Evolutionary conservation across 2,113 vertebrate genomes (phyloP).

Genomic region (Hipposideros armiger): DNA sequence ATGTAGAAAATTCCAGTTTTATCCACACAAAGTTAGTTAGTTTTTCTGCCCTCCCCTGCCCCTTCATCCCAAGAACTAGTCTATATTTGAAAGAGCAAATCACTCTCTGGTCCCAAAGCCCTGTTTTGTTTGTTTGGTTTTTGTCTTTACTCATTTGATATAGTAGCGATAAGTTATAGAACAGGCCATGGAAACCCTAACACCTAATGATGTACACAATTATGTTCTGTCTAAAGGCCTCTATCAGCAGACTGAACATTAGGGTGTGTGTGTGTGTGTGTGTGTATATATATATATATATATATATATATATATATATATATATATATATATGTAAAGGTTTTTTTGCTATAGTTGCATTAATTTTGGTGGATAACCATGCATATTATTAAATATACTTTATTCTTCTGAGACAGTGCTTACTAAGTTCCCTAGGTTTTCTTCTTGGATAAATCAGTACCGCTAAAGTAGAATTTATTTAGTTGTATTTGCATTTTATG

Average conservation of each 20-base stretch:
- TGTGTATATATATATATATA: too few relatives aligned
- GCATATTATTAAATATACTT: not conserved
- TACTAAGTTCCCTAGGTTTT: not conserved
- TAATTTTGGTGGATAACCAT: not conserved
- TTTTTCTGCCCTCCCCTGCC: not conserved
- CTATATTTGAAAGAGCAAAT: not conserved
- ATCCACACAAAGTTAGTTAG: not conserved
- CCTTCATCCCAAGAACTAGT: not conserved
- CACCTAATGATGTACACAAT: not conserved
- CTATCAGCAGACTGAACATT: accelerated
- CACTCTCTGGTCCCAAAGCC: not conserved
- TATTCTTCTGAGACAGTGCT: not conserved
- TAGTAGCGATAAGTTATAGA: not conserved
- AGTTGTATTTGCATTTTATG: not conserved
- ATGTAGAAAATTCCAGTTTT: not conserved
- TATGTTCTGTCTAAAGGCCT: accelerated
- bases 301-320: too few relatives aligned
- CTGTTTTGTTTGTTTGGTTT: not conserved
- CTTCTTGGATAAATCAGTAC: not conserved
- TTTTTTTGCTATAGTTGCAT: not conserved
- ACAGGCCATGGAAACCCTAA: too few relatives aligned
- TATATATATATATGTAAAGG: too few relatives aligned
- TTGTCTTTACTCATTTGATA: not conserved
- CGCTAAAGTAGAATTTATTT: not conserved
- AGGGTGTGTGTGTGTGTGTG: too few relatives aligned